phyloP scores from a whole-genome alignment of 2,888 invertebrate genomes.

The Tetanocera ferruginea region DNA sequence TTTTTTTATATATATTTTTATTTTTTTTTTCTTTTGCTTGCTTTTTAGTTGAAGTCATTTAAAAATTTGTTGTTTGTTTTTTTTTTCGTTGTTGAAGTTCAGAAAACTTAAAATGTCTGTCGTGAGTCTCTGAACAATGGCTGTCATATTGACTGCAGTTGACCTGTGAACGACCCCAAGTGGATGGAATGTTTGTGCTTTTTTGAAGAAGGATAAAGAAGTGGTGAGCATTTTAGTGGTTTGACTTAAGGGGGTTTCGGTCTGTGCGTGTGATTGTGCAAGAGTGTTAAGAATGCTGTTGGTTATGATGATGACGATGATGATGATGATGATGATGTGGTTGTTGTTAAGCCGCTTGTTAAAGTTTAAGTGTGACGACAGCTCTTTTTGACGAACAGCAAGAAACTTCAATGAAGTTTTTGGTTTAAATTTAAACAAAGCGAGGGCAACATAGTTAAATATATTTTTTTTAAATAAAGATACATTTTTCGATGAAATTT shows the following conservation, averaged over 20 bases:
- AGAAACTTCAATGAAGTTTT: too few species aligned
- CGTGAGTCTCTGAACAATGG: neutral
- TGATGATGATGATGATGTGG: neutral
- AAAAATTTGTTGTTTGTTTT: neutral
- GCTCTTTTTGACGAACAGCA: neutral
- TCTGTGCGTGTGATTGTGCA: neutral
- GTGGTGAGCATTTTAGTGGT: neutral
- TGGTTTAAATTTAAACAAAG: too few species aligned
- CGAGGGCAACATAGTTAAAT: too few species aligned
- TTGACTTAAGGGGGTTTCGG: neutral
- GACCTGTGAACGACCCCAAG: constrained; percentile 14
- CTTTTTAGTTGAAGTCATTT: neutral
- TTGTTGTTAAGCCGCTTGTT: constrained; percentile 2
- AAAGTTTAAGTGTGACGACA: neutral
- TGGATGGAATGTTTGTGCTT: too few species aligned
- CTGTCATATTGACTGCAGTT: neutral
- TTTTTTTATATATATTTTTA: neutral
- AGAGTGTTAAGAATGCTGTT: neutral
- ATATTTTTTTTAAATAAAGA: too few species aligned
- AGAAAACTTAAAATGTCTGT: constrained; percentile 4
- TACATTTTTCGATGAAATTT: too few species aligned
- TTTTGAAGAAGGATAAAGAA: too few species aligned
- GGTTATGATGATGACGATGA: neutral
- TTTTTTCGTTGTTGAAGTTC: neutral
- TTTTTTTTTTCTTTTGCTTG: neutral